Percentiles rank a stretch among this genome's conserved stretches.
phyloP scores from a whole-genome alignment of 2,888 invertebrate species.

The Drosophila meridionalis region DNA sequence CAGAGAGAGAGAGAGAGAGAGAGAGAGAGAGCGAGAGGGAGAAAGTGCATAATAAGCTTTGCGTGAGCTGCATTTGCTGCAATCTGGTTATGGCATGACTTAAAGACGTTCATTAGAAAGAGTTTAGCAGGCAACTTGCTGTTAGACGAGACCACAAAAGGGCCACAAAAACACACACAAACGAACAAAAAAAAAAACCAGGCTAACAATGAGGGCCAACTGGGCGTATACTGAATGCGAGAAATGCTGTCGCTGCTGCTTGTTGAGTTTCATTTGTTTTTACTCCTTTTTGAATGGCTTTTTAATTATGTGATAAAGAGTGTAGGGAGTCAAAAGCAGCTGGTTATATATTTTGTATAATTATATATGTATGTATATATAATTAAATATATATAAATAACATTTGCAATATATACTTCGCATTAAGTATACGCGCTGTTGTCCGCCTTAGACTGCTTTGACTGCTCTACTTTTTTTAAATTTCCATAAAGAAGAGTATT shows the following conservation, averaged over 20 bases:
- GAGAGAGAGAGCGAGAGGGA: background rate
- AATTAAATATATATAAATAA: background rate
- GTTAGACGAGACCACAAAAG: constrained; percentile 29
- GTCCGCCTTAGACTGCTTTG: background rate
- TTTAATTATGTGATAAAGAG: background rate
- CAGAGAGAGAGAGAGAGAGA: background rate
- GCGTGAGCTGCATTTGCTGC: constrained; percentile 38
- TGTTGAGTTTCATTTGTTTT: background rate
- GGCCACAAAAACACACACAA: background rate
- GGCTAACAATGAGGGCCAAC: constrained; percentile 15
- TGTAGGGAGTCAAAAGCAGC: background rate
- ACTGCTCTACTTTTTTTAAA: too few relatives aligned
- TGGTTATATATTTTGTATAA: too few relatives aligned
- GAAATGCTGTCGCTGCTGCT: constrained; percentile 15
- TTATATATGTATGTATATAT: background rate
- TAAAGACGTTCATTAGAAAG: constrained; percentile 42
- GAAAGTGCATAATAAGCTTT: constrained; percentile 23
- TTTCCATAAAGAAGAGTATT: background rate
- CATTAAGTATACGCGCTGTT: background rate
- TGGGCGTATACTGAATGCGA: constrained; percentile 44
- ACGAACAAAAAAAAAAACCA: constrained; percentile 8
- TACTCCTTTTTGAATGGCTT: background rate
- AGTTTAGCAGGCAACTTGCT: constrained; percentile 19
- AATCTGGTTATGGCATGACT: constrained; percentile 39
- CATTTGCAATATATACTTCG: background rate